Conservation (phyloP, 2,888 invertebrate genomes). For the Eupeodes latifasciatus region DNA sequence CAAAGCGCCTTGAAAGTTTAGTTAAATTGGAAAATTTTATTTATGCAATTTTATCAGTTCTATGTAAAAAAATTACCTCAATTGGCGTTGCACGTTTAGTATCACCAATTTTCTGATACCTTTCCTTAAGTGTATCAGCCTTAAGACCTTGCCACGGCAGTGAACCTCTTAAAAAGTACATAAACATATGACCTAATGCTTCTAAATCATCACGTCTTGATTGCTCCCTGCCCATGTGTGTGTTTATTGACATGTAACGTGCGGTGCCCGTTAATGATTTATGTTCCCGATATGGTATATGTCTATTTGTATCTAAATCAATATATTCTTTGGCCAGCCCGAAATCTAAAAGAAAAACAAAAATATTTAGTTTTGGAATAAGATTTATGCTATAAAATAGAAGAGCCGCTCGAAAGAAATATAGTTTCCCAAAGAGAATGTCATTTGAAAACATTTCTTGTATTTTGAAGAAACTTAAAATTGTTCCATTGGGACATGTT, state of each 20-base stretch:
- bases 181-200: slow-evolving; percentile 99
- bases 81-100: slow-evolving; percentile 99
- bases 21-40: neutral
- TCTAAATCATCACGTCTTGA: slow-evolving; percentile 99
- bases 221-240: slow-evolving; percentile 99
- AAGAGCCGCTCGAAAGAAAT: neutral
- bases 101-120: slow-evolving; percentile 99
- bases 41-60: slow-evolving; percentile 1
- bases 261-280: slow-evolving; percentile 99
- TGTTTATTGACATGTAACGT: slow-evolving; percentile 99
- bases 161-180: slow-evolving; percentile 99
- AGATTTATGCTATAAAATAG: neutral
- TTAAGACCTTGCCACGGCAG: slow-evolving; percentile 99
- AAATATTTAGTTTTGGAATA: slow-evolving; percentile 2
- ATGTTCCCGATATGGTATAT: slow-evolving; percentile 99
- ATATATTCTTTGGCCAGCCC: slow-evolving; percentile 99
- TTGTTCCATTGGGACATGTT: too few species aligned
- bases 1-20: slow-evolving; percentile 87
- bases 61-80: slow-evolving; percentile 87
- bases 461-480: too few species aligned
- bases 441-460: too few species aligned
- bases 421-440: neutral
- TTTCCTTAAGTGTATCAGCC: slow-evolving; percentile 99
- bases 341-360: slow-evolving; percentile 91
- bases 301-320: slow-evolving; percentile 99